A percentile compares a stretch with the other conserved stretches of the same genome.
Evolutionary conservation across 2,888 invertebrate genomes (phyloP).

Genomic region (Drosophila ezoana): DNA sequence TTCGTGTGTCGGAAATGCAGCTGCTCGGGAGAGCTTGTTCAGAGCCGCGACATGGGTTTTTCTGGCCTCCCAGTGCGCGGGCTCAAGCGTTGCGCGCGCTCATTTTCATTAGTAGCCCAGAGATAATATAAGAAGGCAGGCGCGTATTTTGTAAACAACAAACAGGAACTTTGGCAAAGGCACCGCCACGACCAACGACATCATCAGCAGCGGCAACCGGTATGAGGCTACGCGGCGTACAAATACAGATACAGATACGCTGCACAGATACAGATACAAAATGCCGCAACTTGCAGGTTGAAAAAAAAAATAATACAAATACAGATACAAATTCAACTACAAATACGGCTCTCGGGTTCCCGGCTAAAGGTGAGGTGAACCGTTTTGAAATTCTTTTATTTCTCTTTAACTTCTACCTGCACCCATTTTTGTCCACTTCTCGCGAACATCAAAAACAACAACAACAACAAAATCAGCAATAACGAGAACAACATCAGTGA

Average conservation of each 20-base stretch:
- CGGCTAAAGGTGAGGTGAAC: slow-evolving; percentile 45
- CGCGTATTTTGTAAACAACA: slow-evolving; percentile 70
- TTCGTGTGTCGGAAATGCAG: slow-evolving; percentile 43
- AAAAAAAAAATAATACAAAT: slow-evolving; percentile 16
- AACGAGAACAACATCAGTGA: slow-evolving; percentile 18
- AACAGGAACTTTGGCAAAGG: slow-evolving; percentile 51
- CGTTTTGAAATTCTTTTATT: slow-evolving; percentile 59
- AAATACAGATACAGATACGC: slow-evolving; percentile 20
- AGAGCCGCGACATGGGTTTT: slow-evolving; percentile 8
- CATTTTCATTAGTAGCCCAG: slow-evolving; percentile 56
- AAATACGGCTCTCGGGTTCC: background rate
- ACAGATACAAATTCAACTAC: slow-evolving; percentile 11
- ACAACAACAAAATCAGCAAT: background rate
- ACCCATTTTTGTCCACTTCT: slow-evolving; percentile 47
- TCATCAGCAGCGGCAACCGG: slow-evolving; percentile 45
- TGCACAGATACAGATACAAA: slow-evolving; percentile 25
- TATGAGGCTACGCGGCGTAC: slow-evolving; percentile 20
- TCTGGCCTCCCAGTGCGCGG: slow-evolving; percentile 26
- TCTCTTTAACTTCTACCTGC: slow-evolving; percentile 57
- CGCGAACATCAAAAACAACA: slow-evolving; percentile 35
- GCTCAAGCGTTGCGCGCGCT: slow-evolving; percentile 31
- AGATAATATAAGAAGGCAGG: slow-evolving; percentile 36
- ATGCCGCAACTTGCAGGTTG: too few relatives aligned
- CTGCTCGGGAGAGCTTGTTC: slow-evolving; percentile 33
- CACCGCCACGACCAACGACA: slow-evolving; percentile 41